phyloP scores from a whole-genome alignment of 2,888 invertebrate species.

The Cynaeus angustus region DNA sequence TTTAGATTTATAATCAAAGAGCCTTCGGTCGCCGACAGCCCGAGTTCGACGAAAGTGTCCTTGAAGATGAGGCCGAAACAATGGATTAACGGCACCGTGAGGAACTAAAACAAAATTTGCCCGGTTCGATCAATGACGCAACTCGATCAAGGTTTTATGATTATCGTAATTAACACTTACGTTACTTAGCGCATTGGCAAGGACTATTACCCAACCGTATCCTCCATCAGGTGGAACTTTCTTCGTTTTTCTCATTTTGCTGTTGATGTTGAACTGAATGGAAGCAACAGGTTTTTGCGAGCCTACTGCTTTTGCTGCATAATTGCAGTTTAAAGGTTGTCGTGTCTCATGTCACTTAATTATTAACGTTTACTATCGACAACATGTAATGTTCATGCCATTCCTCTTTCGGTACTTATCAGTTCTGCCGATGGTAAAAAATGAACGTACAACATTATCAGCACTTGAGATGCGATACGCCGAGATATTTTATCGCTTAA shows the following conservation, averaged over 20 bases:
- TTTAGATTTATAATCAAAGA: conserved; percentile 79
- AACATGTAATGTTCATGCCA: neutral
- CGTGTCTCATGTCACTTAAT: neutral
- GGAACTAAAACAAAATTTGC: conserved; percentile 58
- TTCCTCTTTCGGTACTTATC: neutral
- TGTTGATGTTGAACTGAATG: neutral
- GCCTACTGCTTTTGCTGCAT: neutral
- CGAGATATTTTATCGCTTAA: no score
- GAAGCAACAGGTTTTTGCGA: neutral
- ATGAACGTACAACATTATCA: neutral
- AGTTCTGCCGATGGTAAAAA: neutral
- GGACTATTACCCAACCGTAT: conserved; percentile 79
- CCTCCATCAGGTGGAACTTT: conserved; percentile 78
- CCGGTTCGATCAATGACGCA: neutral
- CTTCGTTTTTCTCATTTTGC: neutral
- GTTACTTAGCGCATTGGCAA: conserved; percentile 77
- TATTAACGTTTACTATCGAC: neutral
- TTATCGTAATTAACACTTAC: conserved; percentile 72
- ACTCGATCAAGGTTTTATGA: conserved; percentile 7
- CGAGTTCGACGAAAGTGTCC: conserved; percentile 75
- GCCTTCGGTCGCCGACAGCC: conserved; percentile 76
- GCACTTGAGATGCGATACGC: no score
- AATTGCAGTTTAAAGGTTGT: neutral
- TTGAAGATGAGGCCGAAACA: conserved; percentile 81
- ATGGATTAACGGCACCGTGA: conserved; percentile 66